These are phyloP conservation scores for Lycaon pictus DNA, from an alignment of 2,113 vertebrate species.

Conservation along the genomic window DNA sequence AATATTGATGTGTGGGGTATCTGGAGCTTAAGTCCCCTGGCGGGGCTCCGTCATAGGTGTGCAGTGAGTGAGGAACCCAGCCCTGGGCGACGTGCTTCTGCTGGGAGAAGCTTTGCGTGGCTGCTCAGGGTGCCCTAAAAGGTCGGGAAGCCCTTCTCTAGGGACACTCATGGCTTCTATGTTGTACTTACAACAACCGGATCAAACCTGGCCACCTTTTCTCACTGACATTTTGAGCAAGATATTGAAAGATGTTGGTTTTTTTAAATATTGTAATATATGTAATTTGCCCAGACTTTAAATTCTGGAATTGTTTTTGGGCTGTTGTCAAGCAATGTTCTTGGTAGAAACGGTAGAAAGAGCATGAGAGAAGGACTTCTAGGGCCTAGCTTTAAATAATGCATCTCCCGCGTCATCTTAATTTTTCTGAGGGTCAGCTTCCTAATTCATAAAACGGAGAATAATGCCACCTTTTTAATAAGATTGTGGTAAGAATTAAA, in stretches of 20 bases:
- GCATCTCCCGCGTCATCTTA: neutral
- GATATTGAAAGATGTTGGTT: neutral
- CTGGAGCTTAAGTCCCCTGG: neutral
- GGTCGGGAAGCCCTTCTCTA: neutral
- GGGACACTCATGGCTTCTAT: neutral
- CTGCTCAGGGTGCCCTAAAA: neutral
- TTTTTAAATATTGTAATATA: neutral
- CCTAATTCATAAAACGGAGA: neutral
- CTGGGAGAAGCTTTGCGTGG: neutral
- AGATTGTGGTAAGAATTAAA: neutral
- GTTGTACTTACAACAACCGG: neutral
- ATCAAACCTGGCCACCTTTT: neutral
- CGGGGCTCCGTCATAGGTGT: neutral
- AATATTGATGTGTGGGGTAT: neutral
- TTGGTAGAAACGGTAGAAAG: neutral
- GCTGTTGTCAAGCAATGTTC: neutral
- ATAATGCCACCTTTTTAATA: neutral
- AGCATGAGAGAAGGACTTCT: neutral
- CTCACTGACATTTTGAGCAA: constrained; percentile 23
- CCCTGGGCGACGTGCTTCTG: neutral
- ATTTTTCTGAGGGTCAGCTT: neutral
- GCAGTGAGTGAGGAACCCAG: neutral
- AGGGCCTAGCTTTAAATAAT: neutral
- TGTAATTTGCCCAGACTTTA: neutral
- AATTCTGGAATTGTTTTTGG: neutral